Evolutionary conservation across 2,888 invertebrate genomes (phyloP).

Genomic region (Lasioglossum calceatum): DNA sequence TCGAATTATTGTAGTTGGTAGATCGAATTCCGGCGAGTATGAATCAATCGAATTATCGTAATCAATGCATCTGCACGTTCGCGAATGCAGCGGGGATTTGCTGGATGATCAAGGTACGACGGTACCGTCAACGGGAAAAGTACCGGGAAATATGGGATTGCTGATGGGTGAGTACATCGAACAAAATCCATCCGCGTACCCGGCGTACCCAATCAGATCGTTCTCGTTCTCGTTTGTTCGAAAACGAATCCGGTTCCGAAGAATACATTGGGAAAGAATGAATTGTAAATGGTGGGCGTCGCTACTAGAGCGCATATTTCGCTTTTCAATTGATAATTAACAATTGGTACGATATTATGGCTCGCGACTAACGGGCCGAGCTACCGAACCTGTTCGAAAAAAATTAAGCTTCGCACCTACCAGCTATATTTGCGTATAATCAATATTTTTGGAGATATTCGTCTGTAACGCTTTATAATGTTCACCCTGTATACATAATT

Average conservation of each 20-base stretch:
- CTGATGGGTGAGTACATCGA: conserved; percentile 85
- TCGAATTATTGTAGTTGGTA: neutral
- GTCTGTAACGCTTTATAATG: too few species aligned
- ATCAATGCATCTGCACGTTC: conserved; percentile 13
- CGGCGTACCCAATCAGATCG: neutral
- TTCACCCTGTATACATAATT: too few species aligned
- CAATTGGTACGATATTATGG: conserved; percentile 3
- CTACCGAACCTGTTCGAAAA: conserved; percentile 10
- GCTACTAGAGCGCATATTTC: conserved; percentile 32
- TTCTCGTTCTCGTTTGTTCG: neutral
- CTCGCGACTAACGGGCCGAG: neutral
- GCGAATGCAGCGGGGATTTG: conserved; percentile 87
- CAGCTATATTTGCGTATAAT: too few species aligned
- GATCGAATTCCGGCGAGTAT: neutral
- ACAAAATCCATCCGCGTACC: neutral
- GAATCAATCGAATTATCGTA: neutral
- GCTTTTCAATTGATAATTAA: conserved; percentile 24
- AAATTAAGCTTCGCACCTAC: neutral
- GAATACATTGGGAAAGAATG: neutral
- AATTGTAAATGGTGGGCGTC: conserved; percentile 17
- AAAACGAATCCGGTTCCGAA: neutral
- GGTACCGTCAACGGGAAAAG: conserved; percentile 80
- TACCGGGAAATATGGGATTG: conserved; percentile 84
- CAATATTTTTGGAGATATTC: too few species aligned
- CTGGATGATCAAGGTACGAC: conserved; percentile 87